phyloP scores from a whole-genome alignment of 35 echinoderm and acorn worm species.

The Hemicentrotus pulcherrimus region DNA sequence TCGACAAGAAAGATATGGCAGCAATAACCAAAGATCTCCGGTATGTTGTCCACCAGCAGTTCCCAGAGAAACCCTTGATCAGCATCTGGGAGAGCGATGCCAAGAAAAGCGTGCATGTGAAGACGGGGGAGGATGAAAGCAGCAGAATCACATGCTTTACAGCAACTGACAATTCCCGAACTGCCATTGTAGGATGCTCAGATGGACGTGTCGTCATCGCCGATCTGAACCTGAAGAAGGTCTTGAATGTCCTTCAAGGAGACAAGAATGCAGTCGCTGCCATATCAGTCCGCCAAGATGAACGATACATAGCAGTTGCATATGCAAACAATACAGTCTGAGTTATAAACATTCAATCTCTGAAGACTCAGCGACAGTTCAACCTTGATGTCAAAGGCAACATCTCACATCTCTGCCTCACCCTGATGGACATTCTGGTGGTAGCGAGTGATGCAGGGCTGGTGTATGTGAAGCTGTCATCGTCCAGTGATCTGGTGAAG shows the following conservation, averaged over 20 bases:
- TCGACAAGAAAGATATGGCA: constrained; percentile 55
- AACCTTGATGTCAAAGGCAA: constrained; percentile 18
- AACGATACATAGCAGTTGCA: constrained; percentile 48
- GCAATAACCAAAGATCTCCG: constrained; percentile 56
- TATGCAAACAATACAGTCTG: constrained; percentile 21
- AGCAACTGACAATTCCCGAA: background rate
- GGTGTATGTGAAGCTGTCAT: constrained; percentile 33
- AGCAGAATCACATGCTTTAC: constrained; percentile 25
- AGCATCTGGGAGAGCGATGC: background rate
- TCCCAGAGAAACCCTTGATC: background rate
- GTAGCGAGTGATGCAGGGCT: constrained; percentile 42
- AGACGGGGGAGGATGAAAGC: background rate
- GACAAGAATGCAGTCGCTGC: background rate
- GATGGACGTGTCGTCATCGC: constrained; percentile 35
- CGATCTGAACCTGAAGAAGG: background rate
- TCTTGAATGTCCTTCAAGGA: constrained; percentile 34
- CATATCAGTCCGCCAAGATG: constrained; percentile 34
- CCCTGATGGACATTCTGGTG: constrained; percentile 27
- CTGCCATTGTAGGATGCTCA: constrained; percentile 52
- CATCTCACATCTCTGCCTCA: constrained; percentile 36
- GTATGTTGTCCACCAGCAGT: constrained; percentile 45
- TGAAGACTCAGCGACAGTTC: background rate
- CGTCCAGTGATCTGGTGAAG: constrained; percentile 27
- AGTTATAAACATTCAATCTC: constrained; percentile 21
- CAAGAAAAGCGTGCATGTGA: background rate